Evolutionary conservation across 2,888 invertebrate species (phyloP), one percentile per base, ranked within the genome.

Genomic region (Xestoiulus laeticollis): DNA sequence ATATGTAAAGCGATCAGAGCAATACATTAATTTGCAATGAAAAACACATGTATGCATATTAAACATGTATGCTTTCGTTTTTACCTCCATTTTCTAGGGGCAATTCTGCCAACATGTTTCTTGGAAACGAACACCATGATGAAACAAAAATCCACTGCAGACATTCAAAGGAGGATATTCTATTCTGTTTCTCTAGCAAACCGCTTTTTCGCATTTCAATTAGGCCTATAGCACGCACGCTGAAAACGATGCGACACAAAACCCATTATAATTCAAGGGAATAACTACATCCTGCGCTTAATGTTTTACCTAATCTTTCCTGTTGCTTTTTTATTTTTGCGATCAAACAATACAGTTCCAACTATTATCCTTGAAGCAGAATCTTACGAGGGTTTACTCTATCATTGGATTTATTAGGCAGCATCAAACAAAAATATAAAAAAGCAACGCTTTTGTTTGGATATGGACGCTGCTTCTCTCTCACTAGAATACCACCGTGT

Each of bases 281-380:
- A 68, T 26, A 68, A 68, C 68, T 68, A 26, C 68, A 68, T 68
- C 68, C 68, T 68, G 68, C 68, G 22, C 22, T 10, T 68, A 68
- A 22, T 68, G 68, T 68, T 68, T 68, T 10, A 68, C 26, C 22
- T 68, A 68, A 68, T 68, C 68, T 68, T 68, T 68, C 68, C 68
- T 68, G 68, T 10, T 26, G 1, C 68, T 68, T 68, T 59, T 68
- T 68, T 68, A 68, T 68, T 26, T 53, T 68, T 68, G 68, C 12
- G 12, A 68, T 68, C 68, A 68, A 68, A 68, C 68, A 68, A 68
- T 68, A 26, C 26, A 68, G 68, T 68, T 26, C 22, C 3, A 8
- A 22, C 68, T 68, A 68, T 68, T 26, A 68, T 68, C 68, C 22
- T 2, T 68, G 68, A 68, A 68, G 68, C 68, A 68, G 26, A 68